Evolutionary conservation across 2,888 invertebrate genomes (phyloP).

Genomic region (Salpingus planirostris): DNA sequence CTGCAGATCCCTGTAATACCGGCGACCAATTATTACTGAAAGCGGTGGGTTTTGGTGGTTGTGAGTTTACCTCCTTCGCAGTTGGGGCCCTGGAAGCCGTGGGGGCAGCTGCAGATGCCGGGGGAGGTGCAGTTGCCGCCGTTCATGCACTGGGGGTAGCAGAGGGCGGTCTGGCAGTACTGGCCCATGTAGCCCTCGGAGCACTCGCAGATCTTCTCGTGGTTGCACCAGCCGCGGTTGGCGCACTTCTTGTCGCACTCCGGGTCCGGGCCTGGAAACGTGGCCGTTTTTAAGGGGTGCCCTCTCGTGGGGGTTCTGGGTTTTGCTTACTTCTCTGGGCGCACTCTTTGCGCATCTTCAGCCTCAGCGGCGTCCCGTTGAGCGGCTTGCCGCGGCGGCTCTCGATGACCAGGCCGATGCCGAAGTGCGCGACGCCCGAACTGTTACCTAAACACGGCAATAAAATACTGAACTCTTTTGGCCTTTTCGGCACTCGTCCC

Average conservation of each 20-base stretch:
- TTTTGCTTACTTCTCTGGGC: conserved; percentile 78
- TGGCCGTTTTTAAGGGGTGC: no score
- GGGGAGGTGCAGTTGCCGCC: conserved; percentile 88
- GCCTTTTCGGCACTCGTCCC: conserved; percentile 75
- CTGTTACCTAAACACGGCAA: conserved; percentile 81
- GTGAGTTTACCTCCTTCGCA: conserved; percentile 84
- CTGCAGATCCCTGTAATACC: conserved; percentile 69
- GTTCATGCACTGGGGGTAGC: conserved; percentile 89
- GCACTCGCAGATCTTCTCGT: conserved; percentile 78
- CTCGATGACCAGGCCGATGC: conserved; percentile 76
- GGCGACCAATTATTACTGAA: conserved; percentile 1
- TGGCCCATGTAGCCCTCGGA: conserved; percentile 87
- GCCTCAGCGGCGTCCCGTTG: conserved; percentile 78
- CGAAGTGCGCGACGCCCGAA: conserved; percentile 81
- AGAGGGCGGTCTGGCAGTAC: conserved; percentile 80
- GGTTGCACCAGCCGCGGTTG: conserved; percentile 77
- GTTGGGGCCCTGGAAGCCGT: conserved; percentile 84
- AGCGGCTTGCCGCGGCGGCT: conserved; percentile 69
- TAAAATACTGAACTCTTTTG: conserved; percentile 84
- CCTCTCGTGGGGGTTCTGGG: background rate
- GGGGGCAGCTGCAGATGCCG: conserved; percentile 77
- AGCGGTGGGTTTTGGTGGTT: conserved; percentile 22
- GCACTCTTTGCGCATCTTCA: conserved; percentile 88
- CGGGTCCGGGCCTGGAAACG: conserved; percentile 72
- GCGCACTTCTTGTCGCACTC: conserved; percentile 83